Conservation (phyloP, 1,140 invertebrate genomes). For the Trachymyrmex cornetzi region DNA sequence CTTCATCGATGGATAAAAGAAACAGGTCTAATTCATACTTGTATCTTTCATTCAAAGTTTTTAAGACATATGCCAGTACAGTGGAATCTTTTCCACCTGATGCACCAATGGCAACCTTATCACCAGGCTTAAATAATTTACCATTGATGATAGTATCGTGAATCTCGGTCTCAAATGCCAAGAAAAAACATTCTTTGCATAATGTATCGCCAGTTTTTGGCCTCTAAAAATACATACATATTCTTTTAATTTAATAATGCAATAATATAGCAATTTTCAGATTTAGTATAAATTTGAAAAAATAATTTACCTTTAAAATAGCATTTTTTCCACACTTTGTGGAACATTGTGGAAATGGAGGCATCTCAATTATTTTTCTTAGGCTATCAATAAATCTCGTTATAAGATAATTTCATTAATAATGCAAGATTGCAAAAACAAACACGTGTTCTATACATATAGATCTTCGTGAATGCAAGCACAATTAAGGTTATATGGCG, state of each 20-base stretch:
- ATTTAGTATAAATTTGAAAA: slow-evolving; percentile 21
- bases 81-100: slow-evolving; percentile 99
- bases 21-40: slow-evolving; percentile 97
- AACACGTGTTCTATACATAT: not conserved
- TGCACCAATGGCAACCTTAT: slow-evolving; percentile 97
- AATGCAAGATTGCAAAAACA: not conserved
- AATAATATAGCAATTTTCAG: not conserved
- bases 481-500: not conserved
- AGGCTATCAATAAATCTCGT: slow-evolving; percentile 2
- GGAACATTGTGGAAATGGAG: slow-evolving; percentile 87
- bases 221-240: slow-evolving; percentile 87
- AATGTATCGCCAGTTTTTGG: slow-evolving; percentile 96
- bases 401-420: slow-evolving; percentile 13
- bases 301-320: slow-evolving; percentile 89
- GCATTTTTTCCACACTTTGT: slow-evolving; percentile 91
- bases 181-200: slow-evolving; percentile 98
- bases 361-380: slow-evolving; percentile 86
- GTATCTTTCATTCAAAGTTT: slow-evolving; percentile 96
- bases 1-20: slow-evolving; percentile 99
- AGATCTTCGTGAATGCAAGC: not conserved
- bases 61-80: slow-evolving; percentile 97
- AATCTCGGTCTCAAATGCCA: slow-evolving; percentile 98
- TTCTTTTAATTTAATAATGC: not conserved
- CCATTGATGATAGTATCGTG: slow-evolving; percentile 96
- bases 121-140: slow-evolving; percentile 94